Base-by-base conservation (phyloP, 1,140 invertebrate genomes). In the Ditylenchus dipsaci region DNA sequence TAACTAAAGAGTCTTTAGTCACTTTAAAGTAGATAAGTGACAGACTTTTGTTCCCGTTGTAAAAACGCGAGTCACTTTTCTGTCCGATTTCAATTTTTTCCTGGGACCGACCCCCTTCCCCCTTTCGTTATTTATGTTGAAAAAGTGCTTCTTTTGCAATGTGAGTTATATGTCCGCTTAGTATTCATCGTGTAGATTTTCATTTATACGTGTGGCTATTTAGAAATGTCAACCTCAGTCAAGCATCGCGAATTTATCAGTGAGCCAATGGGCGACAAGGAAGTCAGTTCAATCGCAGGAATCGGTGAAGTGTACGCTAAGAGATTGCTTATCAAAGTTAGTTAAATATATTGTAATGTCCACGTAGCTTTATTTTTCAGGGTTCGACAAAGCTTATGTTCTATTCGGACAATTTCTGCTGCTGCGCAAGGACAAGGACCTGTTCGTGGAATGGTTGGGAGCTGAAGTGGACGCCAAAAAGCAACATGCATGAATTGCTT, bases 361-460 rank as follows among this genome's bases (percentile, higher is more conserved):
- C 21, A 3, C n/a, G n/a, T n/a, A 13, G 11, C 7, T 1, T 60
- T 65, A 49, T 71, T 65, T 81, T 69, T 33, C n/a, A 78, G 76
- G 73, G 74, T 11, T 81, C 62, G 71, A 90, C 71, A 86, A 97
- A 93, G 95, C 95, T 0, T 97, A 93, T 85, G 91, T 95, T 15
- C 91, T 99, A 0, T 85, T 98, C n/a, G 95, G 95, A 0, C 95
- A 98, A 84, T 98, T 91, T 85, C 86, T 99, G 66, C 88, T 98
- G 1, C 83, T 98, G 65, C 95, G 96, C 83, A 98, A 97, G 83
- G 90, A 96, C 82, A 88, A 91, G 81, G 95, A 97, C 78, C 84
- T 97, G 27, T 99, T 99, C 84, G 88, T 90, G 84, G n/a, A 95
- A 76, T 98, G 95, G 94, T 88, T 99, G 88, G 95, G 96, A 81